Base-by-base conservation (phyloP, 2,888 invertebrate genomes). In the Glomeris marginata region DNA sequence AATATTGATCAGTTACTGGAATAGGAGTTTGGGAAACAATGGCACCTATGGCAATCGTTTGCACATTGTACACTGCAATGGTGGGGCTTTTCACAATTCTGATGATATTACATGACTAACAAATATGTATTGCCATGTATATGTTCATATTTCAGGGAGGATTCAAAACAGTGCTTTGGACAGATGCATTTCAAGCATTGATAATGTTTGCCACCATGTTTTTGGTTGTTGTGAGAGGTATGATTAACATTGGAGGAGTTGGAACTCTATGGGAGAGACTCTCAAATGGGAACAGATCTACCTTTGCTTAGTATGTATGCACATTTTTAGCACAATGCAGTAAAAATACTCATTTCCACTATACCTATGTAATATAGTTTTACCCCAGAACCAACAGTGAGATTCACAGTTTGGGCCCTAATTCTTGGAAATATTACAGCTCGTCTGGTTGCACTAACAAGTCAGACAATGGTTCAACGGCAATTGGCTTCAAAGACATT, bases 141-240 rank as follows among this genome's bases (percentile, higher is more conserved):
- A n/a, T n/a, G n/a, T n/a, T n/a, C n/a, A n/a, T n/a, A n/a, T 28
- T 5, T 5, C 8, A 28, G 28, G 28, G 28, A 5, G 28, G 28
- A 28, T 28, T 56, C 5, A 56, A 54, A 37, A 55, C 57, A 10
- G 56, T 57, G 1, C 44, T 57, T 6, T 57, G 57, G 57, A 52
- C 55, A 1, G 57, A 55, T 42, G 55, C 48, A 0, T 51, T 53
- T 28, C 57, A 56, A 40, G 49, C 49, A 1, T 2, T 52, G 15
- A 45, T 57, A 10, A 57, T 57, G 56, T 18, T 55, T n/a, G 41
- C 48, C 3, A 55, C 54, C 4, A 16, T 57, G 11, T 21, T 53
- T 18, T 36, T 54, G 1, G 55, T 57, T 11, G 43, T 42, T 13
- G n/a, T 48, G n/a, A 48, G 41, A 35, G 42, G 48, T 6, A 2